Percentiles rank a stretch among this genome's conserved stretches.
Conservation (phyloP, 2,888 invertebrate species). For the Andrena haemorrhoa region DNA sequence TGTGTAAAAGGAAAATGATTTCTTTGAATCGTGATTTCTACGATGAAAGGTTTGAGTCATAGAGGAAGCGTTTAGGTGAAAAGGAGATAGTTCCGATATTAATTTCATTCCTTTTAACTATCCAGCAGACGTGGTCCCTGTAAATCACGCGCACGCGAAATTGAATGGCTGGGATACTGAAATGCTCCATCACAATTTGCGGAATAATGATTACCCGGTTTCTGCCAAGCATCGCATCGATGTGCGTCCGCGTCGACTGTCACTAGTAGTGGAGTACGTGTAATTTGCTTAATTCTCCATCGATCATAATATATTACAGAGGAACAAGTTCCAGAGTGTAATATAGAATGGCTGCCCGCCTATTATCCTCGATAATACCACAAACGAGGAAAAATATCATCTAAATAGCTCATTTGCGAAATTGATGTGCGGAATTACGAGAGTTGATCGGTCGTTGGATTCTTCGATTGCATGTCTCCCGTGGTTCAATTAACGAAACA, state of each 20-base stretch:
- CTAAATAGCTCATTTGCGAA: slow-evolving; percentile 1
- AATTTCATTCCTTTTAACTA: no score
- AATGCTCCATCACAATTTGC: neutral
- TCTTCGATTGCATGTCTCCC: neutral
- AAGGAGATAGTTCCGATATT: no score
- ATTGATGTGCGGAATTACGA: neutral
- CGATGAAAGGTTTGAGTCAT: no score
- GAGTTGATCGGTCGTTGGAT: slow-evolving; percentile 1
- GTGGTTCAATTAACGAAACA: no score
- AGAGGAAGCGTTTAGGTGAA: no score
- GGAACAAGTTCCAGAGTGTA: neutral
- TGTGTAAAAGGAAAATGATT: no score
- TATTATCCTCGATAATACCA: neutral
- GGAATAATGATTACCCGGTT: slow-evolving; percentile 23
- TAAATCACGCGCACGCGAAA: neutral
- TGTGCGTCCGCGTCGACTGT: neutral
- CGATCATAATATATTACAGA: slow-evolving; percentile 19
- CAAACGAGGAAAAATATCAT: neutral
- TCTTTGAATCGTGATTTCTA: no score
- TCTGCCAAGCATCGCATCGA: slow-evolving; percentile 2
- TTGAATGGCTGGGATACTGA: neutral
- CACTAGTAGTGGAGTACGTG: neutral
- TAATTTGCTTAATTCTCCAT: slow-evolving; percentile 18
- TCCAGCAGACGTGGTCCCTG: neutral
- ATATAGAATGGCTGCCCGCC: neutral